Conservation (phyloP, 53 echinoderm and acorn worm genomes). For the Stichopus horrens region DNA sequence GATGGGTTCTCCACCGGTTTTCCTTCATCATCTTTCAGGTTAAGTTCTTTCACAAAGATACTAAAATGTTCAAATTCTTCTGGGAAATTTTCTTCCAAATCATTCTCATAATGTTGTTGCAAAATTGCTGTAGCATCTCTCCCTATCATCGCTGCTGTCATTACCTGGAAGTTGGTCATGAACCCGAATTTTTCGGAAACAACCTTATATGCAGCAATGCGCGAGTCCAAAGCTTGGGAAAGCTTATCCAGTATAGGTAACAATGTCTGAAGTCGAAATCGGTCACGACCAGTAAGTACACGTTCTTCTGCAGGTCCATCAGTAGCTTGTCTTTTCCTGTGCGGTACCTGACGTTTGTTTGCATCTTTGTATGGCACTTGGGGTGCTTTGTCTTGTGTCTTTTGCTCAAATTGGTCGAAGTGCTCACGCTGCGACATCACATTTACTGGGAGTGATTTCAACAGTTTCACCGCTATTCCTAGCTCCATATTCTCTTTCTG, state of each 20-base stretch:
- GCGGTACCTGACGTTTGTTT: slow-evolving; percentile 40
- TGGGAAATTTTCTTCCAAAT: slow-evolving; percentile 42
- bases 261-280: slow-evolving; percentile 38
- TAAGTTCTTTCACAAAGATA: slow-evolving; percentile 40
- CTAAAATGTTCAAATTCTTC: slow-evolving; percentile 35
- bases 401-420: slow-evolving; percentile 40
- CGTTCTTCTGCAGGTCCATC: slow-evolving; percentile 40
- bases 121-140: slow-evolving; percentile 34
- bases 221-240: slow-evolving; percentile 40
- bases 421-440: slow-evolving; percentile 38
- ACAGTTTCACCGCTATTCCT: slow-evolving; percentile 37
- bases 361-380: slow-evolving; percentile 40
- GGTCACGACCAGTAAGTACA: slow-evolving; percentile 38
- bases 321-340: slow-evolving; percentile 38
- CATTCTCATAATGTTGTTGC: slow-evolving; percentile 40
- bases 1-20: slow-evolving; percentile 36
- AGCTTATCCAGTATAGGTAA: slow-evolving; percentile 40
- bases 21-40: slow-evolving; percentile 43
- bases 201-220: slow-evolving; percentile 42
- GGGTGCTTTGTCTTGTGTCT: slow-evolving; percentile 36
- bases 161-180: slow-evolving; percentile 36
- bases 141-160: slow-evolving; percentile 40
- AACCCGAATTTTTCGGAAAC: slow-evolving; percentile 26
- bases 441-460: slow-evolving; percentile 38
- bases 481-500: slow-evolving; percentile 42